A percentile compares a stretch with the other conserved stretches of the same genome.
Conservation (phyloP, 2,797 vertebrate species). For the Hippoglossus hippoglossus region DNA sequence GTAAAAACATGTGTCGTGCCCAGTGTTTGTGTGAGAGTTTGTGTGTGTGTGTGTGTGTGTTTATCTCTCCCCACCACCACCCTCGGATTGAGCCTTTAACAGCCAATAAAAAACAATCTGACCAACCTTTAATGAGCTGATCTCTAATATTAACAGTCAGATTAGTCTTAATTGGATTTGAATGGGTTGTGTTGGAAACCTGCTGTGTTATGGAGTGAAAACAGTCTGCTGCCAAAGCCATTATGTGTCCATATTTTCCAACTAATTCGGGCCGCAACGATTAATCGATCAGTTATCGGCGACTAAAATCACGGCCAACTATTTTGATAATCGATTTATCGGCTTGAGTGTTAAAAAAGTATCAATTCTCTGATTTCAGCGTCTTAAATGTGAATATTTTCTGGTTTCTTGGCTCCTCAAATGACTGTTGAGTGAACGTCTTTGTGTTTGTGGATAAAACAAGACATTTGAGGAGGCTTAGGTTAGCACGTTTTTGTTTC, state of each 20-base stretch:
- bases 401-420: too few species aligned
- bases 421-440: too few species aligned
- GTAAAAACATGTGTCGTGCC: conserved; percentile 70
- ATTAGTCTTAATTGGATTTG: neutral
- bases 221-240: neutral
- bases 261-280: too few species aligned
- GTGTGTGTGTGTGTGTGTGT: conserved; percentile 14
- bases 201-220: conserved; percentile 8
- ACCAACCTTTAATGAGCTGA: neutral
- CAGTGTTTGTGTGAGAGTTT: conserved; percentile 25
- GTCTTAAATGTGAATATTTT: too few species aligned
- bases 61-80: neutral
- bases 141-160: neutral
- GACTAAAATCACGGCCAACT: too few species aligned
- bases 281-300: too few species aligned
- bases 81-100: conserved; percentile 32
- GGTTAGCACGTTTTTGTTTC: too few species aligned
- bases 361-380: too few species aligned
- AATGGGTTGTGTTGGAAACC: conserved; percentile 3
- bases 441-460: too few species aligned
- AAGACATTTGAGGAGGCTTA: too few species aligned
- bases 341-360: too few species aligned
- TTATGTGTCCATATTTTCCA: neutral
- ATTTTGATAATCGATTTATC: too few species aligned
- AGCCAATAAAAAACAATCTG: conserved; percentile 18